These are phyloP conservation scores for Conus betulinus DNA, from an alignment of 1,140 invertebrate species.

Conservation along the genomic window DNA sequence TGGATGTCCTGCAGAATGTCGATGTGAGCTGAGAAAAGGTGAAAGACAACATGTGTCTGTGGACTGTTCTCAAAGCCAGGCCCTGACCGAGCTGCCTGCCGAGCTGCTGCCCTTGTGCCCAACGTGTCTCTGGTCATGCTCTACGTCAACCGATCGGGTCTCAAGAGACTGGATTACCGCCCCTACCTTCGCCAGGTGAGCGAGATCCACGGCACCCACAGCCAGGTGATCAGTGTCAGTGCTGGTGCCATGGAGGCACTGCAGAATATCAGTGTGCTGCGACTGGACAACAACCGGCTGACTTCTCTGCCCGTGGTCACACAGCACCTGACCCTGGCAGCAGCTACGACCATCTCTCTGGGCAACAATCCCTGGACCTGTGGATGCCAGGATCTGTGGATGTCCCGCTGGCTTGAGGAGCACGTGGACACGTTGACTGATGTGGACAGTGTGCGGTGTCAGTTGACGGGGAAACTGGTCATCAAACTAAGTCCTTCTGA, in stretches of 20 bases:
- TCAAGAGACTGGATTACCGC: constrained; percentile 34
- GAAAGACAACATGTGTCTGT: neutral
- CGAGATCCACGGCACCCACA: constrained; percentile 35
- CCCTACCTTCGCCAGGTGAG: constrained; percentile 22
- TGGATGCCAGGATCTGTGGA: constrained; percentile 44
- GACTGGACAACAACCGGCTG: constrained; percentile 44
- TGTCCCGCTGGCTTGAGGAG: constrained; percentile 36
- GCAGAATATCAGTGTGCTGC: constrained; percentile 38
- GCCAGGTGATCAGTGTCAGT: constrained; percentile 26
- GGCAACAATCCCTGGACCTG: constrained; percentile 49
- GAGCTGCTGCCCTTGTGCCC: constrained; percentile 14
- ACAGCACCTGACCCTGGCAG: constrained; percentile 32
- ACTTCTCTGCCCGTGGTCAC: constrained; percentile 38
- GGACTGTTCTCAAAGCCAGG: constrained; percentile 28
- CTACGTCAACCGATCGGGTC: constrained; percentile 27
- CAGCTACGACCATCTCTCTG: constrained; percentile 40
- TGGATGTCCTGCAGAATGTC: constrained; percentile 37
- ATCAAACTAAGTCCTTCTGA: constrained; percentile 25
- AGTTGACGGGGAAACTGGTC: constrained; percentile 33
- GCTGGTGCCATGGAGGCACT: constrained; percentile 42
- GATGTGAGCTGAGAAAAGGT: constrained; percentile 25
- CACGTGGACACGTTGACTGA: constrained; percentile 26
- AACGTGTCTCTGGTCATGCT: constrained; percentile 15
- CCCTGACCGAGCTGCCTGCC: constrained; percentile 34
- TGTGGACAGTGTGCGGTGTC: constrained; percentile 31